Evolutionary conservation across 2,797 vertebrate genomes (phyloP), one percentile per base, ranked within the genome.

Genomic region (Galagoides demidoff): DNA sequence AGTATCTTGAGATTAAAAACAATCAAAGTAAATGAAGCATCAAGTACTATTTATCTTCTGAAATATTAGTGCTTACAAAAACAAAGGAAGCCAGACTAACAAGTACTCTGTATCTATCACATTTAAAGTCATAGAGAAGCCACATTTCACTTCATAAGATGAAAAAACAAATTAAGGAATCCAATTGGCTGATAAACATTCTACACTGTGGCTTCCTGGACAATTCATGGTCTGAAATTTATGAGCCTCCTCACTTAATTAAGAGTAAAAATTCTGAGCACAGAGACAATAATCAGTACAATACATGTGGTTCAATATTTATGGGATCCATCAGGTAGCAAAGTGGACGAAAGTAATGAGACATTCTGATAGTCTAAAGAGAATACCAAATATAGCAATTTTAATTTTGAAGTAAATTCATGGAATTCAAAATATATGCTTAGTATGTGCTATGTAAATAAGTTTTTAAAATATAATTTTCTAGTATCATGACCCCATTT

Each of bases 51-150:
- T 97, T 97, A 83, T 96, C 95, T 97, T 89, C 25, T 90, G 96
- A 98, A 98, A 98, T 89, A 90, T 94, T 96, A 97, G 94, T 96
- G 82, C 59, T 97, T 98, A 93, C 92, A 94, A 95, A 98, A 98
- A 93, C 96, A 94, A 89, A 93, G 81, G 29, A 95, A 49, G n/a
- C 89, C 68, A 86, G 92, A 85, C 39, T 85, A 95, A 91, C 81
- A 95, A 45, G 81, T 25, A n/a, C 85, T 96, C 70, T 94, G 37
- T 84, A 71, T 85, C 87, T 10, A 92, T 97, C 76, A 71, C 55
- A 90, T 84, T 37, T 70, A 49, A 66, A 55, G 45, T n/a, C 86
- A 52, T 14, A 59, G 1, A 79, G 20, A 43, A 78, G 23, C 10
- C 7, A 8, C 20, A 71, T 89, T 94, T 94, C 17, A 89, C 88